Evolutionary conservation across 53 echinoderm and acorn worm species (phyloP).

Genomic region (Henricia sp.): DNA sequence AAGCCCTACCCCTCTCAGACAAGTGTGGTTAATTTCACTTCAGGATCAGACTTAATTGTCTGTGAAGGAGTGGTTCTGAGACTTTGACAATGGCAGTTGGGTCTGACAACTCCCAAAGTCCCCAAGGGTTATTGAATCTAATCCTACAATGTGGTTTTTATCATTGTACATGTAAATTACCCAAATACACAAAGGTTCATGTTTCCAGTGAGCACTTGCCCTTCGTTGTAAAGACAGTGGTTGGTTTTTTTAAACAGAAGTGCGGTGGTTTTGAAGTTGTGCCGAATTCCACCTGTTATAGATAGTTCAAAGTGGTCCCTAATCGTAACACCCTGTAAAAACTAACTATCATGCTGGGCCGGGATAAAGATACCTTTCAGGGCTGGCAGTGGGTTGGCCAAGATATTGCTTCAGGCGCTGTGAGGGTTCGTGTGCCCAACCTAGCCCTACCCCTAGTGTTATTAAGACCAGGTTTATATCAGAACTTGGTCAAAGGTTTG

Average conservation of each 20-base stretch:
- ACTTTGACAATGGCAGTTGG: background rate
- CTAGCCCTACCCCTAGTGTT: slow-evolving; percentile 21
- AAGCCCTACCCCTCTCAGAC: background rate
- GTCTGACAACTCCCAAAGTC: too few species aligned
- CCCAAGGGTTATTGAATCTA: too few species aligned
- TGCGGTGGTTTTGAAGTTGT: slow-evolving; percentile 23
- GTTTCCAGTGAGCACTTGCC: background rate
- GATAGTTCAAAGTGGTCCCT: background rate
- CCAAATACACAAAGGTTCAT: background rate
- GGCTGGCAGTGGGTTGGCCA: background rate
- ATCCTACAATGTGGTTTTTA: slow-evolving; percentile 30
- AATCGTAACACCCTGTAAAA: slow-evolving; percentile 47
- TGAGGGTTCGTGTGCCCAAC: background rate
- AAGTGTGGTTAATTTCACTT: background rate
- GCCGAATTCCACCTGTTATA: background rate
- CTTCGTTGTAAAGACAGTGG: background rate
- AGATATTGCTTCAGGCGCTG: background rate
- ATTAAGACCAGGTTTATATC: slow-evolving; percentile 29
- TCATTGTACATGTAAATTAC: background rate
- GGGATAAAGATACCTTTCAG: slow-evolving; percentile 48
- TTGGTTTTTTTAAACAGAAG: background rate
- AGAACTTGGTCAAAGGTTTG: slow-evolving; percentile 45
- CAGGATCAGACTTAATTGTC: slow-evolving; percentile 37
- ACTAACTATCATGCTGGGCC: slow-evolving; percentile 13
- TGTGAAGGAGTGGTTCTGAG: slow-evolving; percentile 13